Evolutionary conservation across 2,888 invertebrate genomes (phyloP), one percentile per base, ranked within the genome.

Genomic region (Thymelicus acteon): DNA sequence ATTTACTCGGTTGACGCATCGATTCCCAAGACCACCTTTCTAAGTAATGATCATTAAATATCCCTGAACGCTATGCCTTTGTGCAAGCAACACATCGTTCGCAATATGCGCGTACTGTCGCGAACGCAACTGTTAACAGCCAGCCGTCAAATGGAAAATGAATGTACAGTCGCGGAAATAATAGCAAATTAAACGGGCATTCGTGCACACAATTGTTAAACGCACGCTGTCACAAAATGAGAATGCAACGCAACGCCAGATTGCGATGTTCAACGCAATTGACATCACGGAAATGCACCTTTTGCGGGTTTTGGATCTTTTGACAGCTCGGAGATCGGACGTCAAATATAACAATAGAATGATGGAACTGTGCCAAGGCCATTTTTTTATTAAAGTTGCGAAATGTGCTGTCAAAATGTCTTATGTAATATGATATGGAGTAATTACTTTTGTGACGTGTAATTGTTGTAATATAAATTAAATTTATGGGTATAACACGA

Each of bases 221-320:
- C 69, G 47, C 12, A 58, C 49, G 64, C 60, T 58, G 63, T 58
- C 63, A 75, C 73, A 77, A 40, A 47, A 57, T 31, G 57, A 44
- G 57, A 66, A 57, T 31, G 65, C 60, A n/a, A 44, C 47, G 52
- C 37, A 67, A 54, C 37, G 48, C 71, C 71, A 72, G 71, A 75
- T 75, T 73, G 73, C 72, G 73, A 57, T 67, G 61, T 64, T 61
- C 68, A 49, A 61, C 75, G 77, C 75, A 79, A 75, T 77, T 74
- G 75, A 74, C 72, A 74, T 72, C 66, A 74, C 79, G 83, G 84
- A 82, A 81, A 82, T 82, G 77, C 87, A 83, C 82, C 84, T 83
- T 24, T 81, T 84, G 73, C 48, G 60, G 54, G 57, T 39, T 63
- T 58, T 60, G 31, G 24, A 7, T 37, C 58, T n/a, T 69, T 63